Base-by-base conservation (phyloP, 2,113 vertebrate species). In the Oncorhynchus mykiss region DNA sequence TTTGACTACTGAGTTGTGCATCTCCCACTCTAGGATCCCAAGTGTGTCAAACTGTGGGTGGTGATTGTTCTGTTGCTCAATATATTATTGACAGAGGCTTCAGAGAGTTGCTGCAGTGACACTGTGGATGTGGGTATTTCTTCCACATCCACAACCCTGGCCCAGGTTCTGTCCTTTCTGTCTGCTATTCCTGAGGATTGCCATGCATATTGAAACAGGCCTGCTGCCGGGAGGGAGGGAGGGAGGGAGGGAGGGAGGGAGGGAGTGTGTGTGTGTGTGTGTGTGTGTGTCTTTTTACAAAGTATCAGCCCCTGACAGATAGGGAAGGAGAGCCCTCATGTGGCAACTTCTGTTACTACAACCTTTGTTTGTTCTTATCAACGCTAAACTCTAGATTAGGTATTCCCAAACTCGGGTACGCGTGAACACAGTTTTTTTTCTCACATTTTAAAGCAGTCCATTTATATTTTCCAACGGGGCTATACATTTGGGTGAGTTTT, bases 61-160 rank as follows among this genome's bases (percentile, higher is more conserved):
- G 72, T 76, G 86, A 85, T 84, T 84, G 83, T 54, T 54, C 51
- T 84, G 86, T 82, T 86, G 84, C 84, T 85, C 94, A 95, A 95
- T 95, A 93, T 91, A 93, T 94, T 95, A 95, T 94, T 95, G 94
- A 95, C 93, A 94, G 92, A 90, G 91, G 93, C 94, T 93, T 93
- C 87, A 88, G 91, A 94, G 94, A 93, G 90, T 89, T 94, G 90
- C 92, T 91, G 92, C 93, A 95, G 94, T 95, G 93, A 94, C 94
- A 94, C 93, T 92, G 93, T 91, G 93, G 93, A 95, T 92, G 93
- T 91, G 93, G 93, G 95, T 94, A 95, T 95, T 95, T 54, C 95
- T 94, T 95, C 94, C 93, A 93, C 93, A 93, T 93, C 91, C 94
- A 95, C 93, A 93, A 88, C 90, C 86, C 88, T 78, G 87, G 85